Percentiles rank a stretch among this genome's conserved stretches.
These are phyloP conservation scores for Nomada ruficornis DNA, from an alignment of 2,888 invertebrate genomes.

Conservation along the genomic window DNA sequence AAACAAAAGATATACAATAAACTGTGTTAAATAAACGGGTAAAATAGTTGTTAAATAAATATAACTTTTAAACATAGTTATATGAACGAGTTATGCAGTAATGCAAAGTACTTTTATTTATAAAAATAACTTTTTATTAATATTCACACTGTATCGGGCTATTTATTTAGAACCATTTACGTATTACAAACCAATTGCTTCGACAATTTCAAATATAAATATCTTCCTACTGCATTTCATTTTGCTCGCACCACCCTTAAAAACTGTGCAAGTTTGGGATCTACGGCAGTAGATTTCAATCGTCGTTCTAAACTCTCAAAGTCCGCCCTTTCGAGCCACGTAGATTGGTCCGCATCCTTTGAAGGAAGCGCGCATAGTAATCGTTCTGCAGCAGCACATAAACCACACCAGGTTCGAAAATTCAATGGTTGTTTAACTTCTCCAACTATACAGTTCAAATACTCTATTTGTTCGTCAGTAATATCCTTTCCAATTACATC, in stretches of 20 bases:
- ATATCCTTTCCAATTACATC: conserved; percentile 89
- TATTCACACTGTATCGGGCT: background rate
- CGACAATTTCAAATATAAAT: too few species aligned
- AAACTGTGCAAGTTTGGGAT: conserved; percentile 71
- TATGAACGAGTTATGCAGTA: too few species aligned
- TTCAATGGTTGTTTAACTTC: conserved; percentile 85
- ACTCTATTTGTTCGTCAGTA: conserved; percentile 84
- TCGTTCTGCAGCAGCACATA: conserved; percentile 91
- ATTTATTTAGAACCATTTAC: too few species aligned
- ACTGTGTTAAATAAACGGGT: too few species aligned
- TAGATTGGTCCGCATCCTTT: conserved; percentile 87
- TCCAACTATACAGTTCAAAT: conserved; percentile 85
- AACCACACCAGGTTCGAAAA: conserved; percentile 92
- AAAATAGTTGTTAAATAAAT: too few species aligned
- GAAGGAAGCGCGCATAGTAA: conserved; percentile 87
- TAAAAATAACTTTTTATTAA: background rate
- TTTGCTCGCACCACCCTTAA: conserved; percentile 73
- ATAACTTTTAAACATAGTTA: too few species aligned
- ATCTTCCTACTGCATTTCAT: conserved; percentile 19
- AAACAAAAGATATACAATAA: too few species aligned
- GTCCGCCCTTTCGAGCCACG: conserved; percentile 80
- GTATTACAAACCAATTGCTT: too few species aligned
- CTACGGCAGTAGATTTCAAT: conserved; percentile 59
- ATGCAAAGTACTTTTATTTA: too few species aligned
- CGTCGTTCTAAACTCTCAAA: conserved; percentile 79